Percentiles rank a stretch among this genome's conserved stretches.
Conservation (phyloP, 1,140 invertebrate genomes). For the Cyclina sinensis region DNA sequence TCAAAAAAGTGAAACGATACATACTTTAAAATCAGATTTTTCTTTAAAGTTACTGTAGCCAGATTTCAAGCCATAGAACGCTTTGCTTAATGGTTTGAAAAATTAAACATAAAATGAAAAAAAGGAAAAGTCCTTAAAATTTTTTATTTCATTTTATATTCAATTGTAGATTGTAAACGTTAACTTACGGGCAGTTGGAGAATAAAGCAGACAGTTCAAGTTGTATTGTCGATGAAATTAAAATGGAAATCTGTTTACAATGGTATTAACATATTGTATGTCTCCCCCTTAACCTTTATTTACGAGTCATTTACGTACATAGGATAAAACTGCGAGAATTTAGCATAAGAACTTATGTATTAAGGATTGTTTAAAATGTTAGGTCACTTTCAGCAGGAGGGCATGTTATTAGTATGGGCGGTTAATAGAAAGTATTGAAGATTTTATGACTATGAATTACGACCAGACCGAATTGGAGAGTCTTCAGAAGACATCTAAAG, state of each 20-base stretch:
- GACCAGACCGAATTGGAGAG: not conserved
- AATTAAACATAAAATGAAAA: too few species aligned
- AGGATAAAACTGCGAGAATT: not conserved
- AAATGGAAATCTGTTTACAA: slow-evolving; percentile 14
- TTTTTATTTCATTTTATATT: too few species aligned
- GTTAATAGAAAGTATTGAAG: not conserved
- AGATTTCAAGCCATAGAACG: too few species aligned
- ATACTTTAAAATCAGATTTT: too few species aligned
- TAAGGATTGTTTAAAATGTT: not conserved
- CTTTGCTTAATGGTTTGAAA: too few species aligned
- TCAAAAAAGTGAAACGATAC: too few species aligned
- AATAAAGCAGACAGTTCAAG: not conserved
- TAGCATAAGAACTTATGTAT: not conserved
- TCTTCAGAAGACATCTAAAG: too few species aligned
- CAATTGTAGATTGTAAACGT: not conserved
- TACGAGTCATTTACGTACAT: not conserved
- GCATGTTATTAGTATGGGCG: not conserved
- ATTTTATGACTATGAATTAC: not conserved
- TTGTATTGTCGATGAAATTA: slow-evolving; percentile 1
- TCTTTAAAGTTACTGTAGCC: too few species aligned
- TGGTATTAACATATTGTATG: slow-evolving; percentile 10
- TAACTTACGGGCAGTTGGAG: not conserved
- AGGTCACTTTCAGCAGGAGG: not conserved
- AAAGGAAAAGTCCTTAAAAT: too few species aligned
- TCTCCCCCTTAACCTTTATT: slow-evolving; percentile 1